These are phyloP conservation scores for Callyntrura sp. DNA, from an alignment of 2,888 invertebrate species.

Conservation along the genomic window DNA sequence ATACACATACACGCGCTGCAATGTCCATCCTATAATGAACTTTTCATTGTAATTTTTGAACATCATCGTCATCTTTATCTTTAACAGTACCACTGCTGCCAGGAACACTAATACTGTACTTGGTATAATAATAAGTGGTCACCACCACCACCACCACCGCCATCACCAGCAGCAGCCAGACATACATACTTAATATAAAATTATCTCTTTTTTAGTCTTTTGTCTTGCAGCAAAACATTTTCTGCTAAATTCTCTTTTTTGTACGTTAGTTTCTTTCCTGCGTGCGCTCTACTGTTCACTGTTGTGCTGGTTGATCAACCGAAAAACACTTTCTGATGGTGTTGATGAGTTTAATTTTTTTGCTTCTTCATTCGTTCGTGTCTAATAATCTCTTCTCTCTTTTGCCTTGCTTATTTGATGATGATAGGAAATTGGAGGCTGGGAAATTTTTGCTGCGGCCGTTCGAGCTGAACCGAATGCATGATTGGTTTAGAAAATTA, in stretches of 20 bases:
- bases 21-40: slow-evolving; percentile 66
- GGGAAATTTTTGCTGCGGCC: slow-evolving; percentile 67
- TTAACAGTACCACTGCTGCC: no score
- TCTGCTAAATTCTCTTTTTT: slow-evolving; percentile 52
- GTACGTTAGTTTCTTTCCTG: neutral
- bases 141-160: slow-evolving; percentile 6
- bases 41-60: slow-evolving; percentile 72
- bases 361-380: slow-evolving; percentile 45
- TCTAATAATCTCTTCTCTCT: slow-evolving; percentile 47
- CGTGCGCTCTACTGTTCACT: neutral
- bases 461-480: slow-evolving; percentile 82
- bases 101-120: no score
- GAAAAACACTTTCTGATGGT: slow-evolving; percentile 55
- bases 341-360: slow-evolving; percentile 64
- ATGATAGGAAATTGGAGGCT: slow-evolving; percentile 71
- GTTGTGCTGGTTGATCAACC: slow-evolving; percentile 60
- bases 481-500: slow-evolving; percentile 84
- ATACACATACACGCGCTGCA: neutral
- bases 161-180: slow-evolving; percentile 61
- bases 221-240: slow-evolving; percentile 66
- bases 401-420: slow-evolving; percentile 25
- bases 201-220: slow-evolving; percentile 64
- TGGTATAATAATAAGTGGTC: no score
- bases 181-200: slow-evolving; percentile 27
- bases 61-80: slow-evolving; percentile 42